A percentile compares a stretch with the other conserved stretches of the same genome.
Evolutionary conservation across 2,113 vertebrate genomes (phyloP).

Genomic region (Aythya baeri): DNA sequence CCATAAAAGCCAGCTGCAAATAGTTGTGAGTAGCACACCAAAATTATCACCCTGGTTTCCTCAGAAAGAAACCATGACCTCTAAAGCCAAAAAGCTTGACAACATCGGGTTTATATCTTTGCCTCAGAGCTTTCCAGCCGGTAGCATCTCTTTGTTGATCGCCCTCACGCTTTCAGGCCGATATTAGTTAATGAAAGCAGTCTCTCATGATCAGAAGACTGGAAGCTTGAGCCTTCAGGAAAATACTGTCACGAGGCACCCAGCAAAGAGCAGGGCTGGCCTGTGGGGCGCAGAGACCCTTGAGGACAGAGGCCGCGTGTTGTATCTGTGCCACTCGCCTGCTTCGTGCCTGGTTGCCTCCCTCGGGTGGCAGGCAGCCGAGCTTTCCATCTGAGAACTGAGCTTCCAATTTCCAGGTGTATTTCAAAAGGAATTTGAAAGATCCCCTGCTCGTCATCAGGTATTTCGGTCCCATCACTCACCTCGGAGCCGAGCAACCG

Average conservation of each 20-base stretch:
- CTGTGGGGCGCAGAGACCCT: not conserved
- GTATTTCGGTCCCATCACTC: conserved; percentile 53
- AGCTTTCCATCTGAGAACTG: not conserved
- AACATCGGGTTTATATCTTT: not conserved
- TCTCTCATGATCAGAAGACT: not conserved
- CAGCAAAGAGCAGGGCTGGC: not conserved
- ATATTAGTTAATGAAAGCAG: not conserved
- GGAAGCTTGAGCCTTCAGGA: not conserved
- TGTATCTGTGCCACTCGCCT: not conserved
- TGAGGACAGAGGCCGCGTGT: not conserved
- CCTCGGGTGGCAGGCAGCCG: not conserved
- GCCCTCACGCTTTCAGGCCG: not conserved
- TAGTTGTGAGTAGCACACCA: not conserved
- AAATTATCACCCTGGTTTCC: not conserved
- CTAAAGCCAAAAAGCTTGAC: not conserved
- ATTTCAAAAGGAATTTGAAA: conserved; percentile 67
- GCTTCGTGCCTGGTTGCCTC: not conserved
- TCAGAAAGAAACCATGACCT: not conserved
- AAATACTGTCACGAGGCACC: not conserved
- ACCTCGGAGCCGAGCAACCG: conserved; percentile 49
- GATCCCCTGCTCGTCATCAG: conserved; percentile 27
- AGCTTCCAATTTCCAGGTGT: conserved; percentile 56
- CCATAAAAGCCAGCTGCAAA: not conserved
- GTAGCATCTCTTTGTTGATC: not conserved
- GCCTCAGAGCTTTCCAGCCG: not conserved